Evolutionary conservation across 2,113 vertebrate species (phyloP), one percentile per base, ranked within the genome.

Genomic region (Beaufortia kweichowensis): DNA sequence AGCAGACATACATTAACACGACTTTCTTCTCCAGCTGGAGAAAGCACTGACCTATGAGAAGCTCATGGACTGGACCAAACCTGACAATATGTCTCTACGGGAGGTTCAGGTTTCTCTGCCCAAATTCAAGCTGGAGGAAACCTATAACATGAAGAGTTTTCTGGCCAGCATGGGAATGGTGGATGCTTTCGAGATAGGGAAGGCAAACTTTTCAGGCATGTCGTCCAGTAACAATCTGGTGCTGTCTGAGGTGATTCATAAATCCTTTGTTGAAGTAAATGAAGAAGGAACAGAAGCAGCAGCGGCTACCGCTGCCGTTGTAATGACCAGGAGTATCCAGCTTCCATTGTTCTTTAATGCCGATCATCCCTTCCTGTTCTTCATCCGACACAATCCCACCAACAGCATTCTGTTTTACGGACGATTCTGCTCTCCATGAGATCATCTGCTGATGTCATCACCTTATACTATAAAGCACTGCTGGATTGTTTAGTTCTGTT

Each of bases 361-460:
- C 2, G 92, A 97, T 46, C 95, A 97, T n/a, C 96, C 96, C 55
- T 98, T 99, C 85, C 82, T 97, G 33, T 96, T 95, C 85, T 91
- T 94, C 74, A 95, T 98, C 80, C 84, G 90, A 31, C 90, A 97
- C 41, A 98, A 93, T 70, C 53, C 81, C 61, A 90, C 92, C 56
- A 88, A 81, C 7, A 92, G 64, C 48, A 81, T 95, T 10, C 90
- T 97, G 67, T 97, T 97, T 69, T 86, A 86, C 1, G 95, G 94
- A 6, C 92, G 92, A 57, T 92, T 91, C 72, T 90, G 88, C 74
- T 94, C 91, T 14, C 96, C 95, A 0, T 89, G 87, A 80, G 3
- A 26, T n/a, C 48, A 4, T n/a, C 3, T 46, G 43, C 33, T 35
- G 33, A 8, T 35, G 9, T n/a, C n/a, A n/a, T n/a, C n/a, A n/a